These are phyloP conservation scores for Cheilosia scutellata DNA, from an alignment of 2,888 invertebrate genomes.

Conservation along the genomic window DNA sequence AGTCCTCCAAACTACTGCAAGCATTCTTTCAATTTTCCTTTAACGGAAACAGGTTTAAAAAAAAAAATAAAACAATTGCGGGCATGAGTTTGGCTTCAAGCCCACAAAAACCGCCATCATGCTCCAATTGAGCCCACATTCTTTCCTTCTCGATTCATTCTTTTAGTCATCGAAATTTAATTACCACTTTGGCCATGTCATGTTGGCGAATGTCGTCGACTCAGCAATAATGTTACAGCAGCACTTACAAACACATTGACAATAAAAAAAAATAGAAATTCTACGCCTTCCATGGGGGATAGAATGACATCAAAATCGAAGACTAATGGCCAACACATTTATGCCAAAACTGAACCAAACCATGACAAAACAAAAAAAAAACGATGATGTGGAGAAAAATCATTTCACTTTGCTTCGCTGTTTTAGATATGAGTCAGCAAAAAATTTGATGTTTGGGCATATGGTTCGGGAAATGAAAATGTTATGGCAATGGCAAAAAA, in stretches of 20 bases:
- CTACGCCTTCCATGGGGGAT: slow-evolving; percentile 32
- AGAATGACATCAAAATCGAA: slow-evolving; percentile 33
- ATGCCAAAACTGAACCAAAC: slow-evolving; percentile 28
- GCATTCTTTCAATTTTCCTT: neutral
- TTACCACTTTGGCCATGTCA: slow-evolving; percentile 45
- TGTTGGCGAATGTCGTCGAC: slow-evolving; percentile 29
- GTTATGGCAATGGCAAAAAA: too few relatives aligned
- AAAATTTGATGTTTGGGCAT: slow-evolving; percentile 14
- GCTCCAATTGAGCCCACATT: slow-evolving; percentile 34
- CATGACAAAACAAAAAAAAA: slow-evolving; percentile 10
- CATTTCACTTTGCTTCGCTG: slow-evolving; percentile 25
- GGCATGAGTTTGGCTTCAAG: slow-evolving; percentile 20
- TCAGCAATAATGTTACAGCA: slow-evolving; percentile 43
- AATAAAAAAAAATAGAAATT: slow-evolving; percentile 6
- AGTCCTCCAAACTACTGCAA: neutral
- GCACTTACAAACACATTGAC: slow-evolving; percentile 17
- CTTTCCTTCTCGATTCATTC: slow-evolving; percentile 25
- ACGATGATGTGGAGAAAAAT: slow-evolving; percentile 4
- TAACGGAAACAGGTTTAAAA: neutral
- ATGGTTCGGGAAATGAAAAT: too few relatives aligned
- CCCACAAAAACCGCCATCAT: slow-evolving; percentile 13
- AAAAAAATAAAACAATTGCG: neutral
- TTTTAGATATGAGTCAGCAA: slow-evolving; percentile 50
- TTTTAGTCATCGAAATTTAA: slow-evolving; percentile 62
- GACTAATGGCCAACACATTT: slow-evolving; percentile 40